These are phyloP conservation scores for Cydia fagiglandana DNA, from an alignment of 1,140 invertebrate genomes.

Conservation along the genomic window DNA sequence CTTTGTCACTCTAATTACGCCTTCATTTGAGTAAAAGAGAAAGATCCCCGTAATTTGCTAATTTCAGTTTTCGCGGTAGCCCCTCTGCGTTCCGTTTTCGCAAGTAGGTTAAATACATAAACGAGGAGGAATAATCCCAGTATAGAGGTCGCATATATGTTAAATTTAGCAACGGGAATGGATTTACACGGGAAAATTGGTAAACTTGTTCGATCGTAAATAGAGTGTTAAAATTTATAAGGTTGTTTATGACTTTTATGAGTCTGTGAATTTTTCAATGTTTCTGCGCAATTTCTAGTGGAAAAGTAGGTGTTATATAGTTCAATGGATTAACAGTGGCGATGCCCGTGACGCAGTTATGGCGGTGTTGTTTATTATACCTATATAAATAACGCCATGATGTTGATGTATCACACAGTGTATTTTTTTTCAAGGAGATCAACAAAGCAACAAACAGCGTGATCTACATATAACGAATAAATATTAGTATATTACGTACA, in stretches of 20 bases:
- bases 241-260: conserved; percentile 16
- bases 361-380: too few species aligned
- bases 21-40: too few species aligned
- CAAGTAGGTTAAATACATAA: neutral
- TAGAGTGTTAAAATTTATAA: conserved; percentile 17
- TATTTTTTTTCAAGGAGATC: too few species aligned
- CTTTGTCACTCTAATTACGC: too few species aligned
- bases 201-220: conserved; percentile 7
- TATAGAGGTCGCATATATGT: conserved; percentile 1
- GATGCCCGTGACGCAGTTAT: neutral
- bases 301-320: neutral
- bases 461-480: too few species aligned
- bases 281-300: conserved; percentile 8
- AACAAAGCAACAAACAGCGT: too few species aligned
- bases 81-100: too few species aligned
- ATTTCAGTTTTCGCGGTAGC: too few species aligned
- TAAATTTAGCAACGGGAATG: neutral
- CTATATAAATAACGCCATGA: too few species aligned
- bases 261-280: neutral
- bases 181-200: neutral
- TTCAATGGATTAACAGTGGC: neutral
- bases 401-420: too few species aligned
- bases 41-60: too few species aligned
- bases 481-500: too few species aligned
- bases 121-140: neutral